Conservation (phyloP, 2,888 invertebrate species). For the Theodoxus fluviatilis region DNA sequence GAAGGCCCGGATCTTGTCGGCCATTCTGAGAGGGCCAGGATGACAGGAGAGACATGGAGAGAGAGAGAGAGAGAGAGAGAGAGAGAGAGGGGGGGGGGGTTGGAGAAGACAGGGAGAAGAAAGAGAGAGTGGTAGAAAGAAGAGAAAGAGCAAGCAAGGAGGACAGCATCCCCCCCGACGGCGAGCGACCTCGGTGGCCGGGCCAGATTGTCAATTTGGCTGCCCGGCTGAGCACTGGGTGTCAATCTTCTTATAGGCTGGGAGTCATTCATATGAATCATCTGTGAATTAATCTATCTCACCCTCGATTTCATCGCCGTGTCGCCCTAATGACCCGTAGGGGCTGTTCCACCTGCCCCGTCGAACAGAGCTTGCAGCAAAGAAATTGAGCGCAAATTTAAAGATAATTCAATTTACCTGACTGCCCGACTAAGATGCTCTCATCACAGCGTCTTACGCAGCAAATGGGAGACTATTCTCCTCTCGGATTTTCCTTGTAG, state of each 20-base stretch:
- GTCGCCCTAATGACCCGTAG: background rate
- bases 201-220: no score
- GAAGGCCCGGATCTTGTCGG: no score
- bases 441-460: conserved; percentile 24
- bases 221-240: no score
- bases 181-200: background rate
- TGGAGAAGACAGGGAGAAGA: background rate
- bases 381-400: conserved; percentile 27
- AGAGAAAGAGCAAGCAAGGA: background rate
- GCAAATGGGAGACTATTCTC: conserved; percentile 7
- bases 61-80: background rate
- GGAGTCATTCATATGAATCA: no score
- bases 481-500: conserved; percentile 1
- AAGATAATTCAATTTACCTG: conserved; percentile 28
- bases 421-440: background rate
- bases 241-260: no score
- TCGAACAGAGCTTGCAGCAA: no score
- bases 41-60: conserved; percentile 15
- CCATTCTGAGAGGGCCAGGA: no score
- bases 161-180: background rate
- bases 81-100: conserved; percentile 7
- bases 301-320: background rate
- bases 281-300: no score
- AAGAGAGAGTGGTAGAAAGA: background rate
- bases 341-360: no score